phyloP scores from a whole-genome alignment of 2,797 vertebrate genomes.

The Pampus argenteus region DNA sequence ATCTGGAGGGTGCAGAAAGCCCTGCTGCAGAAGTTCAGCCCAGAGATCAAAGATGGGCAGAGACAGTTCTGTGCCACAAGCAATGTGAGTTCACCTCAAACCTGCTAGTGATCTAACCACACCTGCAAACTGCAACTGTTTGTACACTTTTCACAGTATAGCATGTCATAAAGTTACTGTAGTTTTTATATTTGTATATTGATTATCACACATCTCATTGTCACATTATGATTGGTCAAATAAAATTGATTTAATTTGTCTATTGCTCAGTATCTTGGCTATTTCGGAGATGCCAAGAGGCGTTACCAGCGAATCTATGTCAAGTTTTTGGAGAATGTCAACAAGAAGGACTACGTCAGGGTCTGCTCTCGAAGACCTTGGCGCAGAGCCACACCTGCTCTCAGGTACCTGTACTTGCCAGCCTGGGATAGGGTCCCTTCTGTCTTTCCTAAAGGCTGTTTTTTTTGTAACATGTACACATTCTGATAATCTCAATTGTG shows the following conservation, averaged over 20 bases:
- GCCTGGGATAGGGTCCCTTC: background rate
- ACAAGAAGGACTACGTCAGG: slow-evolving; percentile 94
- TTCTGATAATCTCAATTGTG: background rate
- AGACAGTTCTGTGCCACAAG: slow-evolving; percentile 96
- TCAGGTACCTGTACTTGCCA: slow-evolving; percentile 82
- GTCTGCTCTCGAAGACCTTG: slow-evolving; percentile 93
- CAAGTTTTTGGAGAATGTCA: slow-evolving; percentile 95
- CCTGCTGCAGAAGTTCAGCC: slow-evolving; percentile 95
- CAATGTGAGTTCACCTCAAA: slow-evolving; percentile 87
- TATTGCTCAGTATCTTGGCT: slow-evolving; percentile 89
- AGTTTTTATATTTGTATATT: background rate
- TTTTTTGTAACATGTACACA: background rate
- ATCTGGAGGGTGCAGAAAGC: slow-evolving; percentile 97
- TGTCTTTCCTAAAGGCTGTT: background rate
- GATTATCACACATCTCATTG: background rate
- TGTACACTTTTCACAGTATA: background rate
- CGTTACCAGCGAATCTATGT: slow-evolving; percentile 94
- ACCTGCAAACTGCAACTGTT: slow-evolving; percentile 27
- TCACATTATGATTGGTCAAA: background rate
- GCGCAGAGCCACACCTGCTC: slow-evolving; percentile 88
- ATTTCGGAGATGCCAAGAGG: slow-evolving; percentile 93
- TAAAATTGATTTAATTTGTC: slow-evolving; percentile 2
- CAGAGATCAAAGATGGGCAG: slow-evolving; percentile 96
- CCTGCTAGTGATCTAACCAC: slow-evolving; percentile 12
- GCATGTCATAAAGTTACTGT: background rate